Evolutionary conservation across 2,797 vertebrate genomes (phyloP), one percentile per base, ranked within the genome.

Genomic region (Helostoma temminkii): DNA sequence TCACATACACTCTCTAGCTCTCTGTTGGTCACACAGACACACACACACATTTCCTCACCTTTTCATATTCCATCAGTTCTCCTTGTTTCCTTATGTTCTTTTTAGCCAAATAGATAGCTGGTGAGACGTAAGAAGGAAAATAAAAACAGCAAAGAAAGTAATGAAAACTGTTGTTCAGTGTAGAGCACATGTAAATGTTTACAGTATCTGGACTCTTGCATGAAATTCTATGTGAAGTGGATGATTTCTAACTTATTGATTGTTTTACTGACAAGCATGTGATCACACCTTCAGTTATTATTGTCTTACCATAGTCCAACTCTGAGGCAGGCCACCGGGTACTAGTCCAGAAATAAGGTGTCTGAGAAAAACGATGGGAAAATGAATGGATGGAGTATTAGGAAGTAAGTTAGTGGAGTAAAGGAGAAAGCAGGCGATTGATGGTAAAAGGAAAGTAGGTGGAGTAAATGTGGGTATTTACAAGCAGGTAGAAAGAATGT

Each of bases 81-180:
- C 97, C 96, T 78, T 96, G 96, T 85, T 96, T 98, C 55, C 94
- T 90, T 65, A 98, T 98, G 82, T 96, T 98, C 92, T 97, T 99
- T 94, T 98, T 98, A 24, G 97, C 94, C 87, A 98, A 80, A 89
- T 96, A 98, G 76, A 98, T 96, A 49, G 97, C 98, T 97, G 70
- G 59, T 28, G 36, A 26, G 16, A 74, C 3, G 19, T 10, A 64
- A 42, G 1, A 22, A 45, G 7, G 2, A n/a, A 64, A 39, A 64
- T 2, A 43, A 25, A 43, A 50, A 49, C n/a, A 62, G 3, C 1
- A 11, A 25, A 53, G 11, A 56, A 41, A 45, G 1, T 63, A 11
- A 25, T 22, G 2, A 39, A 50, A 54, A 64, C 3, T 53, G 8
- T 10, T 21, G 43, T 66, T 54, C 58, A 21, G 1, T 12, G 4